Base-by-base conservation (phyloP, 2,888 invertebrate genomes). In the Agrenia bidenticulata region DNA sequence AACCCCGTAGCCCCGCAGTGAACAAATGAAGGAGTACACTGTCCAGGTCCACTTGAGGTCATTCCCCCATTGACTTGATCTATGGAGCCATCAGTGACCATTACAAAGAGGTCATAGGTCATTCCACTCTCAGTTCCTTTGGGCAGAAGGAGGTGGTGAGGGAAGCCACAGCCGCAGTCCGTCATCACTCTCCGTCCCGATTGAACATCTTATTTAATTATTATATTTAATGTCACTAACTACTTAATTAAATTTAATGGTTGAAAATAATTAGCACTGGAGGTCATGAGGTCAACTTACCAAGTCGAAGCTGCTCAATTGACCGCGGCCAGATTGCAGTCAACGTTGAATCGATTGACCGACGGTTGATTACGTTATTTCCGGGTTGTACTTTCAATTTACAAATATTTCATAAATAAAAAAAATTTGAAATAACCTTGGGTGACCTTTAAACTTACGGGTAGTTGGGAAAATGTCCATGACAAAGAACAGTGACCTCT, bases 261-360 rank as follows among this genome's bases (percentile, higher is more conserved):
- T n/a, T n/a, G n/a, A 32, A 32, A 4, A 32, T 32, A 32, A 32
- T 15, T 45, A 45, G 17, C n/a, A 5, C 15, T 39, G 39, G 9
- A 39, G 39, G 9, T 39, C 15, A 15, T 39, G 55, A 21, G 32
- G 57, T 54, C 1, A 82, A 1, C 78, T 77, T 73, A 89, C 88
- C 75, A 87, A 78, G 78, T 87, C 58, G 50, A 19, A 69, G 32
- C 32, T 69, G 85, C 9, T 89, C 85, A 86, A 90, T 92, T 1
- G 89, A 90, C 65, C 55, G 19, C 11, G 71, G 67, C 58, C 74
- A 90, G 0, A 90, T 90, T 77, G 90, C 89, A 11, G 91, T 92
- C n/a, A 92, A 87, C 0, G 89, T 87, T 0, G 92, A 91, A 58
- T 89, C 85, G 0, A 80, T 78, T 4, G 90, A 90, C 24, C 81